Conservation (phyloP, 2,888 invertebrate genomes). For the Euzophera pinguis region DNA sequence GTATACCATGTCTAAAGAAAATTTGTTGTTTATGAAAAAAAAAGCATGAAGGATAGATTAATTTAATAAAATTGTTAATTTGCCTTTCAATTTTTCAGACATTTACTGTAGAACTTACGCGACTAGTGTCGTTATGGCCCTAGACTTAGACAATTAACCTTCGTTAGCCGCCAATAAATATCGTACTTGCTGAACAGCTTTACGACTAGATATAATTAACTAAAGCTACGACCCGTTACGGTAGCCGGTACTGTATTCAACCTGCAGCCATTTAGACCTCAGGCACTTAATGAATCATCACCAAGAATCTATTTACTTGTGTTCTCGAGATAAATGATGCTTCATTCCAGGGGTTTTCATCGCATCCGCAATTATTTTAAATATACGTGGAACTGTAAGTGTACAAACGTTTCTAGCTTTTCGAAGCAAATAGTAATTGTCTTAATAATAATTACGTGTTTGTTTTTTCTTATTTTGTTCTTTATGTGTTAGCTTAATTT, state of each 20-base stretch:
- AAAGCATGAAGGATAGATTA: too few relatives aligned
- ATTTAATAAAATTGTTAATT: too few relatives aligned
- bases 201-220: slow-evolving; percentile 65
- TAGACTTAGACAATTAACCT: slow-evolving; percentile 55
- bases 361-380: slow-evolving; percentile 5
- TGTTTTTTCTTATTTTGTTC: too few relatives aligned
- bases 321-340: slow-evolving; percentile 5
- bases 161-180: slow-evolving; percentile 66
- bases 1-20: too few relatives aligned
- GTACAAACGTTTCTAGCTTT: not conserved
- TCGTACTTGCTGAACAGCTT: slow-evolving; percentile 53
- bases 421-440: not conserved
- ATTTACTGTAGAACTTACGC: not conserved
- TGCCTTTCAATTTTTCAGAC: not conserved
- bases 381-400: slow-evolving; percentile 3
- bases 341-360: not conserved
- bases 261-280: slow-evolving; percentile 36
- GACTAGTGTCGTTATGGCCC: slow-evolving; percentile 34
- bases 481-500: too few relatives aligned
- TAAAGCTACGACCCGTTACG: slow-evolving; percentile 42
- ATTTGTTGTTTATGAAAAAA: too few relatives aligned
- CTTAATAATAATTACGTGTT: too few relatives aligned
- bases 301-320: slow-evolving; percentile 25
- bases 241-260: slow-evolving; percentile 47
- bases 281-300: slow-evolving; percentile 45